These are phyloP conservation scores for Aratinga solstitialis DNA, from an alignment of 2,797 vertebrate genomes.

Conservation along the genomic window DNA sequence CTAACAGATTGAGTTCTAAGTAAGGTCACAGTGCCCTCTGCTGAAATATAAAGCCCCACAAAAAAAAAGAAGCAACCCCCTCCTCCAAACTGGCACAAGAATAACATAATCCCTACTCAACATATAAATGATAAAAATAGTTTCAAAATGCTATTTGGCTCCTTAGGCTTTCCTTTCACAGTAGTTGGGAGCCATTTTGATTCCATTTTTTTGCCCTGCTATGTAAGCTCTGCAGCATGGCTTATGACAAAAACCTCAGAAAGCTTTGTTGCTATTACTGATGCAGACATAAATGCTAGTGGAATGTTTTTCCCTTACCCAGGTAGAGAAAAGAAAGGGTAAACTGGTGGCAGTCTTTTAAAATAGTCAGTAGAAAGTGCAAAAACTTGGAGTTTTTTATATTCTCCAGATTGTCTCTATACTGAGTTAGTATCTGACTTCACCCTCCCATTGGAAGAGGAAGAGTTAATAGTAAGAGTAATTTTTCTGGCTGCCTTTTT, in stretches of 20 bases:
- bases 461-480: neutral
- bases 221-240: neutral
- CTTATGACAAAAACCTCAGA: neutral
- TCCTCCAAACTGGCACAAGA: neutral
- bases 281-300: neutral
- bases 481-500: neutral
- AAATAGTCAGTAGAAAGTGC: neutral
- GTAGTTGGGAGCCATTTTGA: neutral
- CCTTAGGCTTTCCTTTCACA: neutral
- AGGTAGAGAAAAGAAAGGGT: neutral
- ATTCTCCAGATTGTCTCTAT: neutral
- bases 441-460: neutral
- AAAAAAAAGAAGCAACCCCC: neutral
- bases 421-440: neutral
- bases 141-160: neutral
- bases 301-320: neutral
- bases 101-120: neutral
- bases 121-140: neutral
- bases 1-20: conserved; percentile 34
- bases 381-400: neutral
- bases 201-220: neutral
- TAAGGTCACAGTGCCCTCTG: conserved; percentile 77
- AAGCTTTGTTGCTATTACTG: neutral
- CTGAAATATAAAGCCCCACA: conserved; percentile 60
- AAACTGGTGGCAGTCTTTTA: neutral